Conservation (phyloP, 2,113 vertebrate genomes). For the Pedetes capensis region DNA sequence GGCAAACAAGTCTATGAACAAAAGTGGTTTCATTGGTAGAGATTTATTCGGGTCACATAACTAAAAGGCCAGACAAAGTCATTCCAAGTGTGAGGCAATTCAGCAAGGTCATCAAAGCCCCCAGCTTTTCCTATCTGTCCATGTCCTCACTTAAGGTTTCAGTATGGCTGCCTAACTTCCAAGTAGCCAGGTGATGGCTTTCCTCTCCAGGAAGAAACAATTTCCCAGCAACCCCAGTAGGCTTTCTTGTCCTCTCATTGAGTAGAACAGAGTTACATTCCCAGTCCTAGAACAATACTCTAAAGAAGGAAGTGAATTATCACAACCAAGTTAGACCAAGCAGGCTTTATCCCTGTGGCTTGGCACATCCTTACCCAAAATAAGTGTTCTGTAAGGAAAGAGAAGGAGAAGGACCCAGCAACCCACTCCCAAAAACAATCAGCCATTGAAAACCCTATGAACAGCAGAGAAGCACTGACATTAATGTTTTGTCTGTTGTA, state of each 20-base stretch:
- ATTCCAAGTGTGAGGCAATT: not conserved
- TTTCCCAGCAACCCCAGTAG: not conserved
- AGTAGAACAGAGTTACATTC: not conserved
- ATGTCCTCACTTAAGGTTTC: not conserved
- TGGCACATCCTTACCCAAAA: not conserved
- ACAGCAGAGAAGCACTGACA: too few relatives aligned
- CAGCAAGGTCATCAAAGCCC: not conserved
- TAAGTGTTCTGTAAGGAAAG: not conserved
- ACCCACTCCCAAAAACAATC: too few relatives aligned
- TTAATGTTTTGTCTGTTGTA: too few relatives aligned
- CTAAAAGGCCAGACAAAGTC: not conserved
- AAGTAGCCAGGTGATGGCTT: fast-evolving
- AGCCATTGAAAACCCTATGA: too few relatives aligned
- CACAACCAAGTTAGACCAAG: not conserved
- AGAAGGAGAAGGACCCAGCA: too few relatives aligned
- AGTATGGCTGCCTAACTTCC: not conserved
- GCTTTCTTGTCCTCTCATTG: not conserved
- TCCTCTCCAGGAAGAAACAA: not conserved
- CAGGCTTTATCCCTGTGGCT: not conserved
- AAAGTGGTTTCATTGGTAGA: not conserved
- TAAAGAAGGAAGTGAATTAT: not conserved
- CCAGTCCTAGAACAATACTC: not conserved
- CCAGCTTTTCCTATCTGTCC: not conserved
- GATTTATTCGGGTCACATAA: not conserved
- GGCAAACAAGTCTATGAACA: not conserved